Base-by-base conservation (phyloP, 2,888 invertebrate species). In the Plebejus melissa region DNA sequence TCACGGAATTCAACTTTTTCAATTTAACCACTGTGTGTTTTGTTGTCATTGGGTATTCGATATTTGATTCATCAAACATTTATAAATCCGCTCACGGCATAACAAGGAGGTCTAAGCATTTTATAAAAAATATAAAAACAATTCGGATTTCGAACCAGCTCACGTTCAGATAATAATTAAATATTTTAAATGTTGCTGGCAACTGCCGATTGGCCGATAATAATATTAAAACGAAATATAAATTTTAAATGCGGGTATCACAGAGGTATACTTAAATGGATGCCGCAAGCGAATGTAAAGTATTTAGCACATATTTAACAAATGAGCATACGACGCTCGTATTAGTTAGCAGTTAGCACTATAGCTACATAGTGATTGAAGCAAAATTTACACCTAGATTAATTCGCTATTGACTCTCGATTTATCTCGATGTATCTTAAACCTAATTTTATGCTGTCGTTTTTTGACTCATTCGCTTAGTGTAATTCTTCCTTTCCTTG, bases 141-240 rank as follows among this genome's bases (percentile, higher is more conserved):
- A 70, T 9, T 22, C 41, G 41, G 41, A 70, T 70, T 70, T 65
- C 65, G 32, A 65, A 32, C 65, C 69, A 70, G 69, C 38, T 22
- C 70, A 70, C 70, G 70, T 70, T n/a, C 70, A 46, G 70, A 41
- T n/a, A 46, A 69, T 75, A 75, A 77, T 77, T 77, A 76, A 71
- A 75, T 75, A 74, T 76, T 75, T 77, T 76, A 78, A 78, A 77
- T 75, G 75, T 77, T 65, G 74, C 77, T 79, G 78, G 77, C 77
- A 74, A 76, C 75, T 77, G 78, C 76, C 77, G 80, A 81, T 82
- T 76, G 76, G 74, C 77, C 82, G 86, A 86, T 88, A 86, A 83
- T 83, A 84, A 87, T 88, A 87, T 87, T 85, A 84, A 87, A 89
- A 89, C 86, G 82, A 86, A 87, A 86, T 85, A 87, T 89, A 79